Base-by-base conservation (phyloP, 2,113 vertebrate species). In the Dasyprocta punctata region DNA sequence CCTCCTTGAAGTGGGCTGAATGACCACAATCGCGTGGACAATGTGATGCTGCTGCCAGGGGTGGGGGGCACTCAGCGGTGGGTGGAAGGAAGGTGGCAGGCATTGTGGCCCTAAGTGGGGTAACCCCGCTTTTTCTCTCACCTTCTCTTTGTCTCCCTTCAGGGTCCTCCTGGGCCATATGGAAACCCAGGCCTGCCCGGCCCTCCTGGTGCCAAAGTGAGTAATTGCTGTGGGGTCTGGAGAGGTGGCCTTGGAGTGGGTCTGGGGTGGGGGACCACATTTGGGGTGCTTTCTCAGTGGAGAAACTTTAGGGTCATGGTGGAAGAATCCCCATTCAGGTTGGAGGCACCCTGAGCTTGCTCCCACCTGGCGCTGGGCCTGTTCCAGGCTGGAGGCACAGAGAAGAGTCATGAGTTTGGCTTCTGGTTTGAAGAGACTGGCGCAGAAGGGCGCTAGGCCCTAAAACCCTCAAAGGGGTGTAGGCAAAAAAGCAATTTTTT, bases 101-200 rank as follows among this genome's bases (percentile, higher is more conserved):
- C 41, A 1, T 11, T 60, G 44, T 58, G 17, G 7, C 36, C 19
- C 8, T n/a, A 38, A 36, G 33, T 10, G 41, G 9, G 1, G 1
- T 28, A n/a, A 24, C 26, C 17, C 9, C 11, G 24, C 1, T 69
- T 67, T 63, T 63, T 22, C n/a, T 94, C 61, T 96, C 49, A 97
- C 36, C 7, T 81, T 56, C 85, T 78, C 61, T 97, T 96, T 89
- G 16, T 94, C 95, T 81, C 97, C 54, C 98, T 98, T 89, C 78
- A 99, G 99, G 99, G 99, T 99, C 99, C 99, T 38, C 98, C 98
- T 30, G 99, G 99, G 93, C 99, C 99, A 67, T 99, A 99, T 30
- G 99, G 99, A 98, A 99, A 99, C 91, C 99, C 99, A 13, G 99
- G 99, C 73, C 99, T 77, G 3, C 98, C 99, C 6, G 99, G 99